Percentiles rank a stretch among this genome's conserved stretches.
phyloP scores from a whole-genome alignment of 2,888 invertebrate species.

The Megamerina dolium region DNA sequence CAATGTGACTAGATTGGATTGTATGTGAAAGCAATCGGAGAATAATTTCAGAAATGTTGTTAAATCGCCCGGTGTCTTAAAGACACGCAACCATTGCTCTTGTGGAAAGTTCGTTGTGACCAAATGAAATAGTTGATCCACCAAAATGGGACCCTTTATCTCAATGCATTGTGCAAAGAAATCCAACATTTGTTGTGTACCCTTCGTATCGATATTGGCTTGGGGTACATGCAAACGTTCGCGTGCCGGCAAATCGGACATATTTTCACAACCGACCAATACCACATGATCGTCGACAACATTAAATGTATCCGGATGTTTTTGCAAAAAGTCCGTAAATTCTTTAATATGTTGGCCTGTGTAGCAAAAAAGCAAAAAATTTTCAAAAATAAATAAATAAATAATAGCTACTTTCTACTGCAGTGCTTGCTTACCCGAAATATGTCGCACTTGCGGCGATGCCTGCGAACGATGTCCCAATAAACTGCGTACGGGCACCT shows the following conservation, averaged over 20 bases:
- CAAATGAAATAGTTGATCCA: constrained; percentile 80
- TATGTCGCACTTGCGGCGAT: constrained; percentile 92
- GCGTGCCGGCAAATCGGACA: constrained; percentile 61
- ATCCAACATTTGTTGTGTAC: constrained; percentile 74
- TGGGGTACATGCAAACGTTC: constrained; percentile 65
- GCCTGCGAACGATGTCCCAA: constrained; percentile 95
- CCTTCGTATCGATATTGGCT: constrained; percentile 74
- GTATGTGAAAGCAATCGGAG: constrained; percentile 90
- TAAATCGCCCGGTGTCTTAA: constrained; percentile 84
- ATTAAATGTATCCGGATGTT: constrained; percentile 79
- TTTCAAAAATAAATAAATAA: not conserved
- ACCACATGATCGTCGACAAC: constrained; percentile 81
- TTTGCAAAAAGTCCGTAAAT: constrained; percentile 81
- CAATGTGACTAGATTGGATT: constrained; percentile 83
- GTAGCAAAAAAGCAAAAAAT: not conserved
- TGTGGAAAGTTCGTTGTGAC: constrained; percentile 71
- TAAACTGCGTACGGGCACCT: constrained; percentile 94
- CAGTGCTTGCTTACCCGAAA: constrained; percentile 62
- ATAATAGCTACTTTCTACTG: not conserved
- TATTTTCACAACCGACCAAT: constrained; percentile 64
- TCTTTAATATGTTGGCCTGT: constrained; percentile 84
- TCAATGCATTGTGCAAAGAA: constrained; percentile 79
- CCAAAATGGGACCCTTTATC: constrained; percentile 73
- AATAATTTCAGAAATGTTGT: constrained; percentile 87
- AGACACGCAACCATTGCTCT: constrained; percentile 77